These are phyloP conservation scores for Dendrophyllia cribrosa DNA, from an alignment of 64 coral and sea anemone genomes.

Conservation along the genomic window DNA sequence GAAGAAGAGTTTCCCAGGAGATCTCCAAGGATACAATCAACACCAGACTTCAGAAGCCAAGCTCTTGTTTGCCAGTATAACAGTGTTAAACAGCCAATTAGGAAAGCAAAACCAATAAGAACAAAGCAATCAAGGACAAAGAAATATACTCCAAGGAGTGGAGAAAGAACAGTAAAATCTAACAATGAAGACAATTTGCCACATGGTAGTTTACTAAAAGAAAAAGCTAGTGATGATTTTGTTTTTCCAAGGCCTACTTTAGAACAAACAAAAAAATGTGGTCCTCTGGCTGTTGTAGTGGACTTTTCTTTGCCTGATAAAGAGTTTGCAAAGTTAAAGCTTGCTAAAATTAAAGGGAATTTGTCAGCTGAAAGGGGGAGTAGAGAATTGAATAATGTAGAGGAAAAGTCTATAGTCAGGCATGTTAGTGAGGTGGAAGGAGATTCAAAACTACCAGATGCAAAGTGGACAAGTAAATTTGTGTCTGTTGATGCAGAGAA, in stretches of 20 bases:
- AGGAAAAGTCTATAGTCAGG: not conserved
- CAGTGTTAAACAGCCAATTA: not conserved
- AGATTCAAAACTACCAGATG: not conserved
- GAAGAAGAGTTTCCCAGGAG: constrained; percentile 90
- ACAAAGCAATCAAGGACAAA: not conserved
- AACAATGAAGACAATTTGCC: not conserved
- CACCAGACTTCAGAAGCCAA: not conserved
- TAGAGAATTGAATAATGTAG: not conserved
- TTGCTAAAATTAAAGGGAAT: constrained; percentile 74
- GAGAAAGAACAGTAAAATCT: not conserved
- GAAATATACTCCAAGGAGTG: not conserved
- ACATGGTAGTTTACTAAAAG: not conserved
- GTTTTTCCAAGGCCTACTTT: constrained; percentile 62
- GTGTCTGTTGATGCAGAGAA: not conserved
- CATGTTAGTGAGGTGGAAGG: not conserved
- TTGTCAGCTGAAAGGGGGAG: constrained; percentile 8
- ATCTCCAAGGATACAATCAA: constrained; percentile 67
- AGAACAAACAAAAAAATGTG: constrained; percentile 59
- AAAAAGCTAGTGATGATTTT: not conserved
- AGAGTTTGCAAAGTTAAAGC: constrained; percentile 93
- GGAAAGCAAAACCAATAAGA: constrained; percentile 27
- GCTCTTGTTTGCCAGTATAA: not conserved
- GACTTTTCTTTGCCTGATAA: constrained; percentile 94
- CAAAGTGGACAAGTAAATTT: not conserved
- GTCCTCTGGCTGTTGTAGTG: constrained; percentile 55